These are phyloP conservation scores for Cricetomys ansorgei DNA, from an alignment of 2,113 vertebrate genomes.

Conservation along the genomic window DNA sequence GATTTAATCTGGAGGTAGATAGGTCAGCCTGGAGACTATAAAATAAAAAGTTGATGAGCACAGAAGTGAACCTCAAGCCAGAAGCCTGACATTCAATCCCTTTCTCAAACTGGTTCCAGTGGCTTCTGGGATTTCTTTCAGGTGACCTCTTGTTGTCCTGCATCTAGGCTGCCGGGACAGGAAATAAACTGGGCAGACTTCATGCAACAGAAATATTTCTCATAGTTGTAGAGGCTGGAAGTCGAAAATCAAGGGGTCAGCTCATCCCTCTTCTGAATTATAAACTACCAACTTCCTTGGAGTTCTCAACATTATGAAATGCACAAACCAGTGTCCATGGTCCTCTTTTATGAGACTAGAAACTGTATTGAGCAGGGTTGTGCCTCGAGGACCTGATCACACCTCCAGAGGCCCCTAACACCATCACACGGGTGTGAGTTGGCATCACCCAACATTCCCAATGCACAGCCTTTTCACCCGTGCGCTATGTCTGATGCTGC, in stretches of 20 bases:
- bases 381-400: too few species aligned
- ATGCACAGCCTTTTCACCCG: background rate
- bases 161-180: background rate
- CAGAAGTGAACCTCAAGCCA: background rate
- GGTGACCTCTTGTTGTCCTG: background rate
- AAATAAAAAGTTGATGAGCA: slow-evolving; percentile 10
- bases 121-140: background rate
- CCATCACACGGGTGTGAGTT: too few species aligned
- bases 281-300: background rate
- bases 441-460: background rate
- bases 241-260: background rate
- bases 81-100: background rate
- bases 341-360: background rate
- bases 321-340: background rate
- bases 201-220: background rate
- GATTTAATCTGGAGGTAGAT: background rate
- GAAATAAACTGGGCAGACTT: background rate
- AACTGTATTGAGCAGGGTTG: background rate
- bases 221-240: background rate
- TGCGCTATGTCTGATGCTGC: background rate
- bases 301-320: background rate
- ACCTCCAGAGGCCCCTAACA: too few species aligned
- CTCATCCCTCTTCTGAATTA: background rate
- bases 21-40: background rate
- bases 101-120: background rate